Conservation (phyloP, 1,140 invertebrate species). For the Mylabris phalerata region DNA sequence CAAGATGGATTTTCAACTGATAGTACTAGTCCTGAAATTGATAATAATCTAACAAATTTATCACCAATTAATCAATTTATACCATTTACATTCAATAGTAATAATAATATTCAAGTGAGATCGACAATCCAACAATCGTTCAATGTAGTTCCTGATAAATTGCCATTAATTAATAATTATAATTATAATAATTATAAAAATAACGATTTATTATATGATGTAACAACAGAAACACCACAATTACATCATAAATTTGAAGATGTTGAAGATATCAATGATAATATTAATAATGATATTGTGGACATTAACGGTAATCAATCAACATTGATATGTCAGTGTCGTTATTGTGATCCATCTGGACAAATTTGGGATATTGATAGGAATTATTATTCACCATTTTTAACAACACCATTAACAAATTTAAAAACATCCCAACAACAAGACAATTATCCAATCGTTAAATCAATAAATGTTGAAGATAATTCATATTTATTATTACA, state of each 20-base stretch:
- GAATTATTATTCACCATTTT: conserved; percentile 46
- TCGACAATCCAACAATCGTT: conserved; percentile 3
- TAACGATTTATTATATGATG: neutral
- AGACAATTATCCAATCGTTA: neutral
- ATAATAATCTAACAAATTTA: conserved; percentile 38
- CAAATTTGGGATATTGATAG: conserved; percentile 68
- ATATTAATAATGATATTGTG: conserved; percentile 32
- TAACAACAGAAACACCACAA: conserved; percentile 33
- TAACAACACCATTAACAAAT: conserved; percentile 37
- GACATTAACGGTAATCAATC: conserved; percentile 35
- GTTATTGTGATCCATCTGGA: conserved; percentile 68
- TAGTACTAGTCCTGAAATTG: conserved; percentile 44
- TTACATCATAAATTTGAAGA: conserved; percentile 42
- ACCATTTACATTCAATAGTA: conserved; percentile 38
- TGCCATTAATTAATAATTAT: neutral
- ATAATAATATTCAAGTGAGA: conserved; percentile 11
- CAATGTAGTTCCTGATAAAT: conserved; percentile 18
- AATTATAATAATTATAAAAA: neutral
- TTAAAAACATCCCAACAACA: neutral
- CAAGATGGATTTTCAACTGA: conserved; percentile 41
- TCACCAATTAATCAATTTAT: conserved; percentile 31
- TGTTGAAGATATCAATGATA: conserved; percentile 32
- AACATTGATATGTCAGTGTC: conserved; percentile 64
- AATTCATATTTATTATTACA: neutral
- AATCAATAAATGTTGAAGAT: neutral